These are phyloP conservation scores for Dasysyrphus tricinctus DNA, from an alignment of 2,888 invertebrate species.

Conservation along the genomic window DNA sequence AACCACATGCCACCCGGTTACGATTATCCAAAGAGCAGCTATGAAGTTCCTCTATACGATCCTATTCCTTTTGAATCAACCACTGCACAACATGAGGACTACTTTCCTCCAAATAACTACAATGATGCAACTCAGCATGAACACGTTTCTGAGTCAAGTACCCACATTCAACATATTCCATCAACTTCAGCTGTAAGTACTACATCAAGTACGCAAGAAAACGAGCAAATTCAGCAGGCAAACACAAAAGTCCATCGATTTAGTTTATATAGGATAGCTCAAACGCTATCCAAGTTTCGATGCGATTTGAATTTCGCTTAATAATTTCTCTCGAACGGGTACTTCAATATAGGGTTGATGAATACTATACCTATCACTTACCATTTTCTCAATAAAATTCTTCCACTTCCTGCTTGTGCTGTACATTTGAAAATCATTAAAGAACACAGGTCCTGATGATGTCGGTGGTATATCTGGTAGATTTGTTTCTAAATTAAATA, in stretches of 20 bases:
- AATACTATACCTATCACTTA: slow-evolving; percentile 78
- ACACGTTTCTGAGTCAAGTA: slow-evolving; percentile 55
- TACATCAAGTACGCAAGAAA: slow-evolving; percentile 8
- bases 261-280: too few relatives aligned
- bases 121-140: slow-evolving; percentile 13
- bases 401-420: slow-evolving; percentile 85
- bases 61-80: slow-evolving; percentile 81
- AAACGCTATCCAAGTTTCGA: too few relatives aligned
- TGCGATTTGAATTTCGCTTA: too few relatives aligned
- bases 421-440: slow-evolving; percentile 86
- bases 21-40: slow-evolving; percentile 82
- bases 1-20: slow-evolving; percentile 81
- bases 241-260: slow-evolving; percentile 62
- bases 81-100: slow-evolving; percentile 77
- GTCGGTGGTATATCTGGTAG: slow-evolving; percentile 85
- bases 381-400: slow-evolving; percentile 84
- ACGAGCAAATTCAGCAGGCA: slow-evolving; percentile 31
- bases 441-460: slow-evolving; percentile 85
- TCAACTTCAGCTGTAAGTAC: not conserved
- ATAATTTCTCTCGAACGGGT: too few relatives aligned
- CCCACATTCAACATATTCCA: slow-evolving; percentile 19
- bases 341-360: too few relatives aligned
- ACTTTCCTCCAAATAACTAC: slow-evolving; percentile 59
- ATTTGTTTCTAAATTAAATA: slow-evolving; percentile 82
- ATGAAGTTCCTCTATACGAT: slow-evolving; percentile 83